Percentiles rank a stretch among this genome's conserved stretches.
These are phyloP conservation scores for Petrocephalus microphthalmus DNA, from an alignment of 2,113 vertebrate species.

Conservation along the genomic window DNA sequence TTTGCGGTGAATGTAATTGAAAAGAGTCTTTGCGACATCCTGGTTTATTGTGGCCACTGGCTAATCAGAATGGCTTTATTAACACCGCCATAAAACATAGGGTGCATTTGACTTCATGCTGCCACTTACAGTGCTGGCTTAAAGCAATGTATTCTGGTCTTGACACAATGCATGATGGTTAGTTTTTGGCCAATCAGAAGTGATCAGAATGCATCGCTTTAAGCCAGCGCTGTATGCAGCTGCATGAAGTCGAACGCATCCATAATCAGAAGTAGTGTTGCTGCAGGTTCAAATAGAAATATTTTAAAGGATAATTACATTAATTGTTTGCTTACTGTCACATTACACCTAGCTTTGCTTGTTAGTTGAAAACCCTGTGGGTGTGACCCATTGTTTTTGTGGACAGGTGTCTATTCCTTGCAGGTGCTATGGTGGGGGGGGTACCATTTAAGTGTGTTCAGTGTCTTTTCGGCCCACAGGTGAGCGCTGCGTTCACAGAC, in stretches of 20 bases:
- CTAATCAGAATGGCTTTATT: background rate
- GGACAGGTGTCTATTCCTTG: background rate
- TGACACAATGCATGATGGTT: too few species aligned
- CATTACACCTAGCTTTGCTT: background rate
- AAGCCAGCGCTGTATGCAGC: too few species aligned
- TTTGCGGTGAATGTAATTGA: background rate
- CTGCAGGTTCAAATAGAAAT: background rate
- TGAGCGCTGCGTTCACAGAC: slow-evolving; percentile 64
- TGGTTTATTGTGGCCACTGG: background rate
- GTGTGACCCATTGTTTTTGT: background rate
- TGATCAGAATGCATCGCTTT: too few species aligned
- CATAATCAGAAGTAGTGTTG: background rate
- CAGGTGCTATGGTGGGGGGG: background rate
- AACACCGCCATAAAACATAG: background rate
- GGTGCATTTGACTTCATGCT: too few species aligned
- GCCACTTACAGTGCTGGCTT: too few species aligned
- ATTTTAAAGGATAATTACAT: background rate
- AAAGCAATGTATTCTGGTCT: too few species aligned
- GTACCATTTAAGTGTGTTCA: background rate
- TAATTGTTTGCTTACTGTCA: background rate
- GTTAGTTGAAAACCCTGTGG: background rate
- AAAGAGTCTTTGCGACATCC: background rate
- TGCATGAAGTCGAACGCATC: too few species aligned
- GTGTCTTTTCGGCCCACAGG: slow-evolving; percentile 55
- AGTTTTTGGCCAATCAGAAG: too few species aligned